These are phyloP conservation scores for Enoplosus armatus DNA, from an alignment of 2,797 vertebrate species.

Conservation along the genomic window DNA sequence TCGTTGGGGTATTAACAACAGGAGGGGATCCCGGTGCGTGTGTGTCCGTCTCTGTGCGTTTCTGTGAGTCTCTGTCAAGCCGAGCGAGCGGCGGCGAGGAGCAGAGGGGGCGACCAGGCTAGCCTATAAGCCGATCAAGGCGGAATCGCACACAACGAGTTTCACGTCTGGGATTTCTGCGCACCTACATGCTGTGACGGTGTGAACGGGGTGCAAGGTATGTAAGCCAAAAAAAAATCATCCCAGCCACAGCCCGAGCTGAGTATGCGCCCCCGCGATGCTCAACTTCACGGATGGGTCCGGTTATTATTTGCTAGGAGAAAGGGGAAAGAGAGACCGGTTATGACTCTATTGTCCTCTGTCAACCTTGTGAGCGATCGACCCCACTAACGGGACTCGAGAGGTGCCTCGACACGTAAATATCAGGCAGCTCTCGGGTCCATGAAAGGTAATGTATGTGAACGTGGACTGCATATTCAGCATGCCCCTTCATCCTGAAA, in stretches of 20 bases:
- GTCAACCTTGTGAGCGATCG: conserved; percentile 70
- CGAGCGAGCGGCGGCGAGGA: conserved; percentile 61
- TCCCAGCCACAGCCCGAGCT: conserved; percentile 16
- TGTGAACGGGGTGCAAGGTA: conserved; percentile 76
- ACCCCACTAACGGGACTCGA: background rate
- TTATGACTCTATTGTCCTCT: conserved; percentile 64
- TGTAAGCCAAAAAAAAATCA: conserved; percentile 21
- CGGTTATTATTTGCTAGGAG: conserved; percentile 42
- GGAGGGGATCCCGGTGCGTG: conserved; percentile 74
- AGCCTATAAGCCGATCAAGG: conserved; percentile 86
- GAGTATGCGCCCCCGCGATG: conserved; percentile 23
- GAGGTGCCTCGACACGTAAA: background rate
- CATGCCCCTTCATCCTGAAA: conserved; percentile 30
- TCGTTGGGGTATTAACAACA: conserved; percentile 57
- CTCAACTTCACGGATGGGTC: conserved; percentile 53
- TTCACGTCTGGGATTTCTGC: conserved; percentile 70
- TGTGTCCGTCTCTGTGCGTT: conserved; percentile 54
- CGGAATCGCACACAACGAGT: conserved; percentile 71
- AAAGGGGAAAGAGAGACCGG: conserved; percentile 9
- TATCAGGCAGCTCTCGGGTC: conserved; percentile 18
- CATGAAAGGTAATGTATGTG: conserved; percentile 33
- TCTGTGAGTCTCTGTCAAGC: conserved; percentile 64
- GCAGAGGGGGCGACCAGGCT: conserved; percentile 62
- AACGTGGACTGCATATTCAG: conserved; percentile 19
- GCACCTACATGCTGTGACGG: conserved; percentile 77